A percentile compares a stretch with the other conserved stretches of the same genome.
Evolutionary conservation across 2,797 vertebrate genomes (phyloP).

Genomic region (Clarias fuscus): DNA sequence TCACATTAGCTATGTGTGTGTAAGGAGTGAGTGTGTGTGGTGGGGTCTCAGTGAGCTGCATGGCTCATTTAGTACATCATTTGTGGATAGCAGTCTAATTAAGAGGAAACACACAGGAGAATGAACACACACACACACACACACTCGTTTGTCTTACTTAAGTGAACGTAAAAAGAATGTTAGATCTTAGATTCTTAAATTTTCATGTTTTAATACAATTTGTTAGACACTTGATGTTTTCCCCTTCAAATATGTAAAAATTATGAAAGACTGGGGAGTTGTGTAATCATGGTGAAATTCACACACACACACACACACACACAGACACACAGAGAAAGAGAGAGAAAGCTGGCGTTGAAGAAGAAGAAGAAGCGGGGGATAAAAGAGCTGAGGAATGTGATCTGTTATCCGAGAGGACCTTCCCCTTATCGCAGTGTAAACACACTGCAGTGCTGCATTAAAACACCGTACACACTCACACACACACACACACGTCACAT

Average conservation of each 20-base stretch:
- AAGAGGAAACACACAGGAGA: background rate
- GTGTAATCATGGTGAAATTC: background rate
- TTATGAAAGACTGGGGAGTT: background rate
- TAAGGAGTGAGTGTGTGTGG: background rate
- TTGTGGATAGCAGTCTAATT: background rate
- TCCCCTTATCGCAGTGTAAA: conserved; percentile 76
- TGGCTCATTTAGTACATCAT: background rate
- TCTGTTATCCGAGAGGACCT: conserved; percentile 61
- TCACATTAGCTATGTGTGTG: background rate
- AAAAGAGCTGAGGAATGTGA: conserved; percentile 46
- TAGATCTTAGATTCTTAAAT: too few relatives aligned
- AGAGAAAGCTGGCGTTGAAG: background rate
- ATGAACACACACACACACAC: background rate
- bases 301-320: background rate
- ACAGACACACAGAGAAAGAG: background rate
- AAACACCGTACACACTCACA: conserved; percentile 48
- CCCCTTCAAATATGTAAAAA: background rate
- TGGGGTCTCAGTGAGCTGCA: background rate
- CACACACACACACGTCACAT: conserved; percentile 26
- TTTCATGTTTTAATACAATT: too few relatives aligned
- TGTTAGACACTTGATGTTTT: background rate
- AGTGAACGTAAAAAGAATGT: too few relatives aligned
- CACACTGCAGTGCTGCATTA: conserved; percentile 71
- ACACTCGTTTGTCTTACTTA: too few relatives aligned
- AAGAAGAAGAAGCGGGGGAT: background rate